A percentile compares a stretch with the other conserved stretches of the same genome.
Conservation (phyloP, 2,888 invertebrate species). For the Hirtodrosophila alboralis region DNA sequence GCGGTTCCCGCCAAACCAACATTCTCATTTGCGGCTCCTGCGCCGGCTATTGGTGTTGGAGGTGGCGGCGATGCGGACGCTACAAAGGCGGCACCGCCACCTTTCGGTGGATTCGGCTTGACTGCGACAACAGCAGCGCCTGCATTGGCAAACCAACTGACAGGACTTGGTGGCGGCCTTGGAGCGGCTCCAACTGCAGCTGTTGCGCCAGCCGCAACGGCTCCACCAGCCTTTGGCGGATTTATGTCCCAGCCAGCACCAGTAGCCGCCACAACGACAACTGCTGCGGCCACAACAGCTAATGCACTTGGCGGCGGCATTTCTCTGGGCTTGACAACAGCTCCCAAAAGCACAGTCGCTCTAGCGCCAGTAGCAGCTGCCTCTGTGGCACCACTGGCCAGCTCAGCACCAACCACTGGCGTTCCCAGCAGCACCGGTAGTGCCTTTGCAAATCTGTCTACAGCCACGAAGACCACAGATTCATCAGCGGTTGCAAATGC, state of each 20-base stretch:
- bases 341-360: constrained; percentile 45
- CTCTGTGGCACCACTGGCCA: constrained; percentile 33
- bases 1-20: constrained; percentile 62
- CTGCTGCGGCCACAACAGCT: constrained; percentile 30
- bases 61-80: constrained; percentile 78
- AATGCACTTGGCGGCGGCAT: constrained; percentile 47
- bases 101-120: constrained; percentile 62
- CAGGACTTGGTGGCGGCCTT: constrained; percentile 29
- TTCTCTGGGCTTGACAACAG: constrained; percentile 40
- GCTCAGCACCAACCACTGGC: constrained; percentile 31
- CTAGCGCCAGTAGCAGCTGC: constrained; percentile 37
- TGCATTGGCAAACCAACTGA: constrained; percentile 19
- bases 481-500: constrained; percentile 83
- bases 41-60: constrained; percentile 41
- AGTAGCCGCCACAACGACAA: constrained; percentile 20
- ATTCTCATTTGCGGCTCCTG: constrained; percentile 49
- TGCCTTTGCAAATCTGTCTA: constrained; percentile 74
- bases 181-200: constrained; percentile 37
- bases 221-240: constrained; percentile 54
- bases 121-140: constrained; percentile 22
- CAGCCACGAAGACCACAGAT: constrained; percentile 78
- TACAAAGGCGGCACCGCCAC: constrained; percentile 51
- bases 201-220: constrained; percentile 32
- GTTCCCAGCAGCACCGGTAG: constrained; percentile 17
- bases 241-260: constrained; percentile 47